Percentiles rank a stretch among this genome's conserved stretches.
Conservation (phyloP, 2,888 invertebrate species). For the Athalia cordata region DNA sequence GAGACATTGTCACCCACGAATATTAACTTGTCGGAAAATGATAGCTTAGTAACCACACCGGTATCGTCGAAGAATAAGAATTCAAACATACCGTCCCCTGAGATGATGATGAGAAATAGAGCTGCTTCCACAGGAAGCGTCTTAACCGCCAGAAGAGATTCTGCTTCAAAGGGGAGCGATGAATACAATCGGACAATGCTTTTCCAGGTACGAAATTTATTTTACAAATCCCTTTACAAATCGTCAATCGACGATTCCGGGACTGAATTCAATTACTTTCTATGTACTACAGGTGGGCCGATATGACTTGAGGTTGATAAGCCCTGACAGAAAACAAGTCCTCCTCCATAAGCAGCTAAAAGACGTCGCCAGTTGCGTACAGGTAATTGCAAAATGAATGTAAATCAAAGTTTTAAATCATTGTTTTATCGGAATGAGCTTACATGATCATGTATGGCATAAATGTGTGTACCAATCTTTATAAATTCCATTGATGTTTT, state of each 20-base stretch:
- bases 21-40: constrained; percentile 54
- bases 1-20: constrained; percentile 64
- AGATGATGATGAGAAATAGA: constrained; percentile 70
- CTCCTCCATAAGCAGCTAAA: constrained; percentile 90
- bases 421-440: constrained; percentile 9
- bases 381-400: constrained; percentile 73
- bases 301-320: constrained; percentile 91
- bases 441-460: neutral
- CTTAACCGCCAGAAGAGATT: constrained; percentile 65
- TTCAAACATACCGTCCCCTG: constrained; percentile 63
- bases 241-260: neutral
- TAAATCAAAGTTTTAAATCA: neutral
- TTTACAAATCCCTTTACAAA: no score
- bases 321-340: constrained; percentile 93
- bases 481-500: constrained; percentile 54
- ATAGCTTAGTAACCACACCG: constrained; percentile 51
- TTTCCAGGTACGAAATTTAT: constrained; percentile 79
- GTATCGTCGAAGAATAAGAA: constrained; percentile 53
- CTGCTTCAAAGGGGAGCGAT: constrained; percentile 61
- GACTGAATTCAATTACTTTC: constrained; percentile 2
- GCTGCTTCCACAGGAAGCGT: constrained; percentile 74
- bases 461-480: neutral
- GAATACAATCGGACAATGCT: constrained; percentile 96
- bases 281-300: constrained; percentile 82
- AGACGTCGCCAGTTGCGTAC: constrained; percentile 91